Conservation (phyloP, 2,888 invertebrate genomes). For the Campopleginae sp. region DNA sequence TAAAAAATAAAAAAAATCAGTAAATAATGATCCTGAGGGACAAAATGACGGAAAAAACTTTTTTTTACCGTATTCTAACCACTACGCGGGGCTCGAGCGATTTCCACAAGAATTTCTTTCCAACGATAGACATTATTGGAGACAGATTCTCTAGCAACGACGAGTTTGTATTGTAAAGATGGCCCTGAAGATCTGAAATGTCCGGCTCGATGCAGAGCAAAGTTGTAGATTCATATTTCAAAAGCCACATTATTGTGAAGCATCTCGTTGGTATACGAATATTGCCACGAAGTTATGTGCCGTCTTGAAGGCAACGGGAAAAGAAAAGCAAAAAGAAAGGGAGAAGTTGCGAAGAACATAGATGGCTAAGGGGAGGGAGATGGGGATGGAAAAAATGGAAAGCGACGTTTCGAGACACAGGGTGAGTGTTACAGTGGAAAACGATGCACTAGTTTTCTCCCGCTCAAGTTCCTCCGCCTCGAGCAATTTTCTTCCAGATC, state of each 20-base stretch:
- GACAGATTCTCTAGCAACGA: too few relatives aligned
- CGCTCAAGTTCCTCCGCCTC: not conserved
- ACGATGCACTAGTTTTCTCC: constrained; percentile 59
- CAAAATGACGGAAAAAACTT: too few relatives aligned
- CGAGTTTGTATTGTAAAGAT: too few relatives aligned
- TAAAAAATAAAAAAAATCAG: too few relatives aligned
- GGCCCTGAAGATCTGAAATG: too few relatives aligned
- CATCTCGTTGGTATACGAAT: not conserved
- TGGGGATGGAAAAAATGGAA: not conserved
- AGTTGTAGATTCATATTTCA: not conserved
- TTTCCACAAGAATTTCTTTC: too few relatives aligned
- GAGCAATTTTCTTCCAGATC: not conserved
- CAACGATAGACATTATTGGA: too few relatives aligned
- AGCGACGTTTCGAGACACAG: constrained; percentile 51
- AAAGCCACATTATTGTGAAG: not conserved
- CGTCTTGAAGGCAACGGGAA: not conserved
- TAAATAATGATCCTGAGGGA: too few relatives aligned
- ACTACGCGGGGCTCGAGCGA: too few relatives aligned
- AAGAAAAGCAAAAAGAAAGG: not conserved
- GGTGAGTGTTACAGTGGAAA: constrained; percentile 30
- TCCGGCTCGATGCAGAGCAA: too few relatives aligned
- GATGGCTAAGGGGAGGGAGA: not conserved
- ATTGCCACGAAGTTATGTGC: not conserved
- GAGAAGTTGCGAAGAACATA: not conserved
- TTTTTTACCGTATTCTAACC: too few relatives aligned